Conservation (phyloP, 1,140 invertebrate species). For the Macrosteles quadrilineatus region DNA sequence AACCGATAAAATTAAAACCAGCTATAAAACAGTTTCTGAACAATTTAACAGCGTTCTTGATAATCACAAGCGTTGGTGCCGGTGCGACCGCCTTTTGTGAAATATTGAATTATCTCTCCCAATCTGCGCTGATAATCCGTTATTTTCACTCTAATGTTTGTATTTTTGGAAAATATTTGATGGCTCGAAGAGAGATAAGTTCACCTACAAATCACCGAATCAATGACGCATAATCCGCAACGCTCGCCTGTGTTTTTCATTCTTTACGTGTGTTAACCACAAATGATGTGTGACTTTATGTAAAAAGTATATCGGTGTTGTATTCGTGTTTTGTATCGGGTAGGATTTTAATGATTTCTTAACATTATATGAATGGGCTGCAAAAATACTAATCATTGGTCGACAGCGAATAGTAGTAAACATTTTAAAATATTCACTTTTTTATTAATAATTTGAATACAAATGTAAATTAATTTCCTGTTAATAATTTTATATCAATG, state of each 20-base stretch:
- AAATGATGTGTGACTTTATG: too few relatives aligned
- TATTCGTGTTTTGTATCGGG: too few relatives aligned
- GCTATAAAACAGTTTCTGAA: constrained; percentile 5
- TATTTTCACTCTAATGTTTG: not conserved
- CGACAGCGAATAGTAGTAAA: too few relatives aligned
- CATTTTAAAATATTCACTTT: too few relatives aligned
- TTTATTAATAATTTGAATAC: too few relatives aligned
- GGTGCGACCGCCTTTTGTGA: not conserved
- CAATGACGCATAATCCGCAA: not conserved
- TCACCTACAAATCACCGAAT: not conserved
- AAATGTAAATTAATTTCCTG: too few relatives aligned
- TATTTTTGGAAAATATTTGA: constrained; percentile 15
- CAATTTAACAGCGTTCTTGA: constrained; percentile 11
- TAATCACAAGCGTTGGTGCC: not conserved
- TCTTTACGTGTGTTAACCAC: too few relatives aligned
- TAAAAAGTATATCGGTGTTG: too few relatives aligned
- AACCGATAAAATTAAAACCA: constrained; percentile 11
- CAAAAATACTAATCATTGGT: too few relatives aligned
- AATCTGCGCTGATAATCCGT: constrained; percentile 11
- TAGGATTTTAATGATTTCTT: too few relatives aligned
- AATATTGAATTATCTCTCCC: constrained; percentile 7
- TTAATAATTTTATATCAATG: too few relatives aligned
- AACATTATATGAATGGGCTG: too few relatives aligned
- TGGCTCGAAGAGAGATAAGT: constrained; percentile 14
- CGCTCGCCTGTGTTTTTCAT: not conserved